Base-by-base conservation (phyloP, 2,888 invertebrate genomes). In the Keiferia lycopersicella region DNA sequence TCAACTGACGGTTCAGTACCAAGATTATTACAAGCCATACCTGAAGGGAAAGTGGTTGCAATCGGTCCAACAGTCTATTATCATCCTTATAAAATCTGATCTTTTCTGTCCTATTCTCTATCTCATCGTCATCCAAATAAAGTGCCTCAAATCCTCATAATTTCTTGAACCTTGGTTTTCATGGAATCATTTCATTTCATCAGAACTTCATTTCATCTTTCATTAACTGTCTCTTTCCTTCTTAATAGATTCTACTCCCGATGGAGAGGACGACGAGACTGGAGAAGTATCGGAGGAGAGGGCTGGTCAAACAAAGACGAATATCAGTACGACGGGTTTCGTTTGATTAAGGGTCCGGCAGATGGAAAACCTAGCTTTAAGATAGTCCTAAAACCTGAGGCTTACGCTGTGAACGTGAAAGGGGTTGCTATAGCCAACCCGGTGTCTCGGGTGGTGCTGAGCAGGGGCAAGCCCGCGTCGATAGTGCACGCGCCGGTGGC, bases 11-110 rank as follows among this genome's bases (percentile, higher is more conserved):
- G 83, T 82, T 86, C 86, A 68, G 78, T 84, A 70, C 78, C 84
- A 65, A 79, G 84, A 76, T 82, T 87, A 74, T 75, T 86, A 77
- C 79, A 86, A 79, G 87, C 93, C 73, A 92, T 94, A 67, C 91
- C 93, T 61, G 93, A 95, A 77, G 95, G 95, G 67, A 94, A 93
- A 86, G 79, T 95, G 64, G 95, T 96, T 38, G 96, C 96, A 62
- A 94, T 93, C 16, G 96, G 96, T 58, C 96, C 96, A 60, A 93
- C 95, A 66, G 93, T 96, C 76, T 96, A 95, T 82, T 95, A 94
- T 79, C 92, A 94, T 71, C 86, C 89, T 73, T 80, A 82, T 68
- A 79, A 84, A 71, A 74, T 78, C 53, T 68, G 18, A 64, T n/a
- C 56, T 51, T 59, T 65, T n/a, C n/a, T 62, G 38, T 60, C 41